phyloP scores from a whole-genome alignment of 2,888 invertebrate genomes.

The Caradrina clavipalpis region DNA sequence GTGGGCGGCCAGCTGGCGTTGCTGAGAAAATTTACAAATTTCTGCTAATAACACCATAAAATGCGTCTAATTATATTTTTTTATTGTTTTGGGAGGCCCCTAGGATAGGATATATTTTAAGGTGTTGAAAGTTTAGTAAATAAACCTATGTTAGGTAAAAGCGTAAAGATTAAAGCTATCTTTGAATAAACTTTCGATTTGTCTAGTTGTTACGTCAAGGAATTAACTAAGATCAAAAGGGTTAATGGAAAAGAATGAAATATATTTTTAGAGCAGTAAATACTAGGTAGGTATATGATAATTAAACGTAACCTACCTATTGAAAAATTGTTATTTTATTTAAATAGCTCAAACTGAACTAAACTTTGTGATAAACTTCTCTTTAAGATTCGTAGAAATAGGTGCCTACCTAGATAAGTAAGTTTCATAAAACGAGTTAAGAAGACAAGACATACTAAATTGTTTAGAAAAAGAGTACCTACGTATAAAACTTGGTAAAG shows the following conservation, averaged over 20 bases:
- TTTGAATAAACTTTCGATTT: neutral
- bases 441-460: neutral
- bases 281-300: no score
- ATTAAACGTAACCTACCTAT: neutral
- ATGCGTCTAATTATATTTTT: constrained; percentile 60
- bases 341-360: neutral
- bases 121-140: constrained; percentile 21
- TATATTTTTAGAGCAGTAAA: neutral
- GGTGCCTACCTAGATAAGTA: neutral
- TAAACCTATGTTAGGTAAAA: constrained; percentile 1
- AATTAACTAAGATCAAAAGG: neutral
- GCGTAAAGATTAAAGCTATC: neutral
- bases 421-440: neutral
- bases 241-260: no score
- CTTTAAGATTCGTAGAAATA: constrained; percentile 16
- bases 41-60: constrained; percentile 80
- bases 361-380: neutral
- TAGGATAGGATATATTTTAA: constrained; percentile 11
- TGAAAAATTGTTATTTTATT: neutral
- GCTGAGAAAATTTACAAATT: constrained; percentile 76
- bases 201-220: neutral
- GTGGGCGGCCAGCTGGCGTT: constrained; percentile 76
- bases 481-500: constrained; percentile 33
- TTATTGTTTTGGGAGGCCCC: constrained; percentile 10
- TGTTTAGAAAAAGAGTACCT: constrained; percentile 16